Evolutionary conservation across 2,113 vertebrate genomes (phyloP).

Genomic region (Epinephelus cyanopodus): DNA sequence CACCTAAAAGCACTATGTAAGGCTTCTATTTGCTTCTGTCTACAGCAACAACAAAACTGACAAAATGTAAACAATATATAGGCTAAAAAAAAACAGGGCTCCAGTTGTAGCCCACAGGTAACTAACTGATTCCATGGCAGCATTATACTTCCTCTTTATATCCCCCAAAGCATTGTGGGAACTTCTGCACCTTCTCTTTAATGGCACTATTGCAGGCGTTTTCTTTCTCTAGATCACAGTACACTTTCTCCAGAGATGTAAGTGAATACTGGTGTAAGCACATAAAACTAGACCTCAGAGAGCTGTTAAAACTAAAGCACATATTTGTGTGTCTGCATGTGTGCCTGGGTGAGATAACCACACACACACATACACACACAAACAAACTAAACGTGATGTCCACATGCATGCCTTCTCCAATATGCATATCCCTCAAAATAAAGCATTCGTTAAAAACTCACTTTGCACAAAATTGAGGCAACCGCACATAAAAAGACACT

Average conservation of each 20-base stretch:
- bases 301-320: conserved; percentile 1
- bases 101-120: background rate
- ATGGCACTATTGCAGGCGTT: background rate
- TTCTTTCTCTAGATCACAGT: background rate
- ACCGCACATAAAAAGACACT: conserved; percentile 4
- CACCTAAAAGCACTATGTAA: background rate
- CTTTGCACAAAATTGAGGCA: background rate
- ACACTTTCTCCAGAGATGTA: conserved; percentile 26
- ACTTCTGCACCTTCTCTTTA: background rate
- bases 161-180: conserved; percentile 17
- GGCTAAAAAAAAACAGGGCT: too few relatives aligned
- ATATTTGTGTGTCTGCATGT: conserved; percentile 2
- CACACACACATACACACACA: background rate
- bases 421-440: background rate
- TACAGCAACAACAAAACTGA: background rate
- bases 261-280: conserved; percentile 1
- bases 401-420: background rate
- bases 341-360: background rate
- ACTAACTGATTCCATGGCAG: background rate
- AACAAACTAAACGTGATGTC: background rate
- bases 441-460: background rate
- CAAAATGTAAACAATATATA: background rate
- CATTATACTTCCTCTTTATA: background rate
- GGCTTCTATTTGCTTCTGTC: background rate
- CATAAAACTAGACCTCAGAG: conserved; percentile 12